A percentile compares a stretch with the other conserved stretches of the same genome.
phyloP scores from a whole-genome alignment of 53 echinoderm and acorn worm species.

The Pentamera pediparva region DNA sequence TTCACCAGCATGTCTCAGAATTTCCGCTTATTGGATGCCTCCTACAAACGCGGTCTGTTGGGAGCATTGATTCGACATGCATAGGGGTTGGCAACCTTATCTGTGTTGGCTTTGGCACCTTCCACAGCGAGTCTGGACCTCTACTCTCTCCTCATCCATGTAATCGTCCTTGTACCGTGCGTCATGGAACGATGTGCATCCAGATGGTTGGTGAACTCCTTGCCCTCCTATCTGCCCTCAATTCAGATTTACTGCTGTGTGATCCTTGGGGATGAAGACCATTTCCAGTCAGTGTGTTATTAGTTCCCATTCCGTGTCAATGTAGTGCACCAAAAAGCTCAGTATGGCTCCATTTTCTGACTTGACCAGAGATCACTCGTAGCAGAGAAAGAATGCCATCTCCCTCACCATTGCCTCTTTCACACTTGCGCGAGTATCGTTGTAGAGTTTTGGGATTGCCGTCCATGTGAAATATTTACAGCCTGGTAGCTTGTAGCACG shows the following conservation, averaged over 20 bases:
- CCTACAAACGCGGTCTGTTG: neutral
- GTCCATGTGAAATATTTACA: slow-evolving; percentile 1
- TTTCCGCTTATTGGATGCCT: neutral
- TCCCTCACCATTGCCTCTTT: neutral
- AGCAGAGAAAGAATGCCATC: slow-evolving; percentile 20
- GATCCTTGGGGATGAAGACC: slow-evolving; percentile 26
- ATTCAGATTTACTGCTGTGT: slow-evolving; percentile 15
- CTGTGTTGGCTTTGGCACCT: neutral
- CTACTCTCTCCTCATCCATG: neutral
- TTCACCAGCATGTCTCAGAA: slow-evolving; percentile 8
- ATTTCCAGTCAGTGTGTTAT: slow-evolving; percentile 5
- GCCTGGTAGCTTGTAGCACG: slow-evolving; percentile 29
- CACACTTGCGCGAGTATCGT: neutral
- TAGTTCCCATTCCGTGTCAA: slow-evolving; percentile 18
- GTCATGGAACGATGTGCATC: slow-evolving; percentile 18
- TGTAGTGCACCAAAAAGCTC: slow-evolving; percentile 32
- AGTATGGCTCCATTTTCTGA: slow-evolving; percentile 35
- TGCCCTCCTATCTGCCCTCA: neutral
- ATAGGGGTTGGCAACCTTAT: slow-evolving; percentile 1
- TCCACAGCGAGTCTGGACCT: neutral
- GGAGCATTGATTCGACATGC: neutral
- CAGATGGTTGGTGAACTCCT: neutral
- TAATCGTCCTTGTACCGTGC: slow-evolving; percentile 24
- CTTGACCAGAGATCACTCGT: slow-evolving; percentile 43
- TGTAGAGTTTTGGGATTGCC: slow-evolving; percentile 18